A percentile compares a stretch with the other conserved stretches of the same genome.
Conservation (phyloP, 1,140 invertebrate genomes). For the Lasioglossum albipes region DNA sequence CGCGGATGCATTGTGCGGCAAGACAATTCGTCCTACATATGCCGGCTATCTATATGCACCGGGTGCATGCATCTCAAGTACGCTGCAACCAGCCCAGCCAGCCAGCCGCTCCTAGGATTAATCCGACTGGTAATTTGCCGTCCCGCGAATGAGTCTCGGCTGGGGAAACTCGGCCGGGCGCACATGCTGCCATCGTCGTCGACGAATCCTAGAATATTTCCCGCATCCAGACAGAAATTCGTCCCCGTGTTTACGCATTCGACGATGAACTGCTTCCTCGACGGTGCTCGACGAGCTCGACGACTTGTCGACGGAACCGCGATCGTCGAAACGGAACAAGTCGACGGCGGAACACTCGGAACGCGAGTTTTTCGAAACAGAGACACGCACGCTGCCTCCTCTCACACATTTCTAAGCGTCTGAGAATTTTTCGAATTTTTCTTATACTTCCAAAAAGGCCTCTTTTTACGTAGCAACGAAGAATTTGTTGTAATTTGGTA, state of each 20-base stretch:
- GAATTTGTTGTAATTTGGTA: too few species aligned
- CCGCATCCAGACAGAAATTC: background rate
- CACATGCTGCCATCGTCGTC: conserved; percentile 12
- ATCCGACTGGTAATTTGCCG: conserved; percentile 57
- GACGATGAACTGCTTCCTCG: too few species aligned
- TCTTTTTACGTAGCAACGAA: too few species aligned
- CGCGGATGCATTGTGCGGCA: conserved; percentile 9
- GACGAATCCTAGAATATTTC: conserved; percentile 25
- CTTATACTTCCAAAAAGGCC: too few species aligned
- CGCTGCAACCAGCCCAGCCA: conserved; percentile 34
- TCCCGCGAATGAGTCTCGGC: conserved; percentile 45
- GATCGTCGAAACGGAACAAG: too few species aligned
- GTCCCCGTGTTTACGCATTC: conserved; percentile 3
- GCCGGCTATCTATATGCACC: conserved; percentile 39
- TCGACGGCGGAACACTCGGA: too few species aligned
- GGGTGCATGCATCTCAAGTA: conserved; percentile 39
- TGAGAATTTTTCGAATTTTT: too few species aligned
- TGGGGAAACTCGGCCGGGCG: conserved; percentile 45
- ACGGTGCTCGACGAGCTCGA: too few species aligned
- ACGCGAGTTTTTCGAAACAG: too few species aligned
- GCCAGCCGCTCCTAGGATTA: conserved; percentile 47
- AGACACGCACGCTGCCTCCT: too few species aligned
- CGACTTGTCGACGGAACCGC: too few species aligned
- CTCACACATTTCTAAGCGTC: too few species aligned
- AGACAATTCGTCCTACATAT: conserved; percentile 28